Evolutionary conservation across 2,113 vertebrate species (phyloP).

Genomic region (Petaurus breviceps): DNA sequence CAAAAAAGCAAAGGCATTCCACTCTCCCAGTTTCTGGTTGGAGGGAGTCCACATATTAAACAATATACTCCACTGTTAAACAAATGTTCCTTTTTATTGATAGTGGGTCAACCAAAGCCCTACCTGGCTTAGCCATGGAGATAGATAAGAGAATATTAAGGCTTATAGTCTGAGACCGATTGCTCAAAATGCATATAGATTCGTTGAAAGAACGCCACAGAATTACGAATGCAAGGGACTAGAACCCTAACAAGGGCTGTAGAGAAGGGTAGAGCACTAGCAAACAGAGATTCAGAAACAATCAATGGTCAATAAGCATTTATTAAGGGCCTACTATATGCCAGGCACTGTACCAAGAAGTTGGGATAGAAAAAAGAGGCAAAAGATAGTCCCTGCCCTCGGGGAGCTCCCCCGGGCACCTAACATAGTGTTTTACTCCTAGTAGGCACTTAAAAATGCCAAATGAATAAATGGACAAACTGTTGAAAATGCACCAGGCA

Average conservation of each 20-base stretch:
- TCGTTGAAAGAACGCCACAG: not conserved
- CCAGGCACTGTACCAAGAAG: not conserved
- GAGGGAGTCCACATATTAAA: not conserved
- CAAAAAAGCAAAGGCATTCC: not conserved
- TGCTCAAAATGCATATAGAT: not conserved
- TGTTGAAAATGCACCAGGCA: not conserved
- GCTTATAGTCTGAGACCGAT: not conserved
- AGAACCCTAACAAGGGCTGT: not conserved
- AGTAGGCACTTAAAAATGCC: not conserved
- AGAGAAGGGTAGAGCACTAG: not conserved
- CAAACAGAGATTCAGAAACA: not conserved
- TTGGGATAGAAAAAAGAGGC: not conserved
- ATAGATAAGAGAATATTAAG: not conserved
- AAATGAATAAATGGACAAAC: not conserved
- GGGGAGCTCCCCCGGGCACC: not conserved
- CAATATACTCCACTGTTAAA: not conserved
- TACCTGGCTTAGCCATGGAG: not conserved
- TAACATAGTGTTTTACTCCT: not conserved
- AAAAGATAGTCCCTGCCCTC: not conserved
- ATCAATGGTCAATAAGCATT: not conserved
- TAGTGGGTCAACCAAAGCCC: not conserved
- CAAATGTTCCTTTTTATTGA: not conserved
- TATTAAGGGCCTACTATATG: not conserved
- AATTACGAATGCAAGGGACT: not conserved
- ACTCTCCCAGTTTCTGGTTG: not conserved